Base-by-base conservation (phyloP, 2,113 vertebrate genomes). In the Daphoenositta chrysoptera region DNA sequence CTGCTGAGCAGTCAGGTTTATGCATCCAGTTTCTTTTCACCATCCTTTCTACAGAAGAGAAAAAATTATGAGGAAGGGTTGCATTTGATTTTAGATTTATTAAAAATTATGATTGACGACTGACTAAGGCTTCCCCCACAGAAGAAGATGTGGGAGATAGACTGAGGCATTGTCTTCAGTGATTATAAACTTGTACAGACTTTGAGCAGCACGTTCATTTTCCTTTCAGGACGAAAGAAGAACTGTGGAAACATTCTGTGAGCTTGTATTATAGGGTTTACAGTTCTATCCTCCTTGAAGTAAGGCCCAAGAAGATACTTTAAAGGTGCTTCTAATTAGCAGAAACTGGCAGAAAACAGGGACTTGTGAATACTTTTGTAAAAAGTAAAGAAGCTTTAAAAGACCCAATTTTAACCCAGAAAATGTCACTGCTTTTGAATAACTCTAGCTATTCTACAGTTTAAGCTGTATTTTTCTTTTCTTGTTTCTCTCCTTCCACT, bases 11-110 rank as follows among this genome's bases (percentile, higher is more conserved):
- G 76, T 45, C 77, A 58, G 23, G 13, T 45, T 95, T 45, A 64
- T 40, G 35, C 39, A 79, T 57, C 47, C 83, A 92, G 50, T 31
- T 72, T 81, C 75, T 81, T 94, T 79, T 79, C 60, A 87, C 63
- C 66, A 58, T 27, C 63, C 51, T 78, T 58, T 81, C 77, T 47
- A 70, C 40, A 65, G 73, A 56, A 58, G 15, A 60, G 45, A 48
- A 77, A 70, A 69, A 65, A 76, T n/a, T 5, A 61, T 2, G n/a
- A 82, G n/a, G 22, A 83, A 27, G 35, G 51, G 7, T 45, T 83
- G 56, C 35, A 86, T 94, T 94, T 71, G 61, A 9, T 83, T 91
- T 91, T 71, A 71, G 44, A 77, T 87, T 90, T 89, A 94, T 96
- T 96, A 80, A 90, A 96, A 95, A 39, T 83, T 89, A 61, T n/a